phyloP scores from a whole-genome alignment of 2,113 vertebrate genomes.

The Scartelaos histophorus region DNA sequence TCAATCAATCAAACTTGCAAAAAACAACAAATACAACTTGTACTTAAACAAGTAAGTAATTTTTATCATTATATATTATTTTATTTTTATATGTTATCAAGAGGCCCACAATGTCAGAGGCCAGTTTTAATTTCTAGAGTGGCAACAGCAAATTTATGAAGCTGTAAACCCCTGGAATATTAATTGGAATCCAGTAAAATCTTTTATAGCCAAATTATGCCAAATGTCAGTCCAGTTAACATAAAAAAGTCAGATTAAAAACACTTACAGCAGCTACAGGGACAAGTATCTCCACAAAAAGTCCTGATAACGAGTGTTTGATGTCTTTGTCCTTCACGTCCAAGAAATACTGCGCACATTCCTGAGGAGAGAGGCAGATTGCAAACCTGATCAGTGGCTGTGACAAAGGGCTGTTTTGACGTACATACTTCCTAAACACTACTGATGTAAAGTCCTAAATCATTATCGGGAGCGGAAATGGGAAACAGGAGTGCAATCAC shows the following conservation, averaged over 20 bases:
- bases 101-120: too few species aligned
- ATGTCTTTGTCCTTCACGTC: conserved; percentile 99
- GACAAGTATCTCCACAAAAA: conserved; percentile 98
- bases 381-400: conserved; percentile 15
- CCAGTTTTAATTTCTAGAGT: too few species aligned
- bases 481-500: conserved; percentile 18
- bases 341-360: conserved; percentile 98
- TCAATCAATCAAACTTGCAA: too few species aligned
- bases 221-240: not conserved
- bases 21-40: too few species aligned
- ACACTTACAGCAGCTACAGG: conserved; percentile 95
- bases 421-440: conserved; percentile 5
- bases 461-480: conserved; percentile 17
- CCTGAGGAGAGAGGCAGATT: conserved; percentile 70
- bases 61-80: too few species aligned
- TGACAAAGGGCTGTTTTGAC: not conserved
- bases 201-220: not conserved
- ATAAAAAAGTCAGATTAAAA: not conserved
- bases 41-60: too few species aligned
- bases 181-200: not conserved
- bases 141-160: too few species aligned
- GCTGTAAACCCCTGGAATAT: not conserved
- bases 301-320: conserved; percentile 95
- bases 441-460: not conserved
- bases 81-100: too few species aligned